A percentile compares a stretch with the other conserved stretches of the same genome.
Evolutionary conservation across 1,140 invertebrate species (phyloP).

Genomic region (Steinernema khuongi): DNA sequence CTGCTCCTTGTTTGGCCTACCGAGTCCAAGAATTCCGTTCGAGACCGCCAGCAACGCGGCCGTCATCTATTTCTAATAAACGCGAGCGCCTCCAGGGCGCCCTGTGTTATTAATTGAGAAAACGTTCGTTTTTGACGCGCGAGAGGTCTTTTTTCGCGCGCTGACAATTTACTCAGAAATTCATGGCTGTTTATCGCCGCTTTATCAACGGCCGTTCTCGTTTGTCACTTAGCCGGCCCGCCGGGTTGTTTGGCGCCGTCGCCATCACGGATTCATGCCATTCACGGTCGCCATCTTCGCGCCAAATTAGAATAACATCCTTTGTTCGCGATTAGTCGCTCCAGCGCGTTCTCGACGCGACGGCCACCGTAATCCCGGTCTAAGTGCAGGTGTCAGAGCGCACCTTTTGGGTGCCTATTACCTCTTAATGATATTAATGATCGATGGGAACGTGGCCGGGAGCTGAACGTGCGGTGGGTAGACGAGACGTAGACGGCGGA

Average conservation of each 20-base stretch:
- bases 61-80: conserved; percentile 15
- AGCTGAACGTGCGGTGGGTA: too few relatives aligned
- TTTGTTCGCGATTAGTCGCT: conserved; percentile 13
- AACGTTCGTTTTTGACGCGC: conserved; percentile 11
- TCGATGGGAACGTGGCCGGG: too few relatives aligned
- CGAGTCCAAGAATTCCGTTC: neutral
- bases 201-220: conserved; percentile 1
- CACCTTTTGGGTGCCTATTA: neutral
- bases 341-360: neutral
- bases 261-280: neutral
- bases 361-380: neutral
- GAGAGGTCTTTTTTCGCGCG: conserved; percentile 6
- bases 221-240: neutral
- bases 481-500: too few relatives aligned
- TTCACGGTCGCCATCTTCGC: neutral
- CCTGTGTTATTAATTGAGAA: conserved; percentile 8
- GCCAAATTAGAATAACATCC: conserved; percentile 9
- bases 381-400: neutral
- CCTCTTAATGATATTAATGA: neutral
- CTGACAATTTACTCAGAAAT: conserved; percentile 15
- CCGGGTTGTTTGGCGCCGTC: neutral
- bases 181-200: neutral
- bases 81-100: neutral
- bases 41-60: neutral
- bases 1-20: too few relatives aligned